Conservation (phyloP, 2,888 invertebrate species). For the Dryocosmus kuriphilus region DNA sequence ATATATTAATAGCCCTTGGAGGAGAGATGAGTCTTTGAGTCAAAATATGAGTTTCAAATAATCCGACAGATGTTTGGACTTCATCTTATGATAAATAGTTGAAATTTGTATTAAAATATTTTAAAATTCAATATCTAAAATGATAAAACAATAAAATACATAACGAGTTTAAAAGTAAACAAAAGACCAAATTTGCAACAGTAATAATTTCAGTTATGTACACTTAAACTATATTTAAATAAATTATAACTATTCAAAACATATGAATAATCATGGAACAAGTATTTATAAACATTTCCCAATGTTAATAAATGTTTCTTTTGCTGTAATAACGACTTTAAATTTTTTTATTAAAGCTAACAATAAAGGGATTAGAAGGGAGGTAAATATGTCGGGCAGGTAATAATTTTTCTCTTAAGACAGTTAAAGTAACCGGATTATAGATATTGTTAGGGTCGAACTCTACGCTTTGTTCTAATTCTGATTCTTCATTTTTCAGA, state of each 20-base stretch:
- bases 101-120: not conserved
- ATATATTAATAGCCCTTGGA: conserved; percentile 33
- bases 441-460: not conserved
- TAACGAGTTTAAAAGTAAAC: not conserved
- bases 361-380: not conserved
- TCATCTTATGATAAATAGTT: not conserved
- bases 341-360: not conserved
- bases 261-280: not conserved
- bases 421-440: conserved; percentile 32
- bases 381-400: not conserved
- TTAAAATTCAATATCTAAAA: not conserved
- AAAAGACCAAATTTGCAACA: not conserved
- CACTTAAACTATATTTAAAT: too few species aligned
- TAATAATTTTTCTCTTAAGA: conserved; percentile 1
- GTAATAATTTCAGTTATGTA: not conserved
- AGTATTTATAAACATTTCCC: not conserved
- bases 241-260: not conserved
- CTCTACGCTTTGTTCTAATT: not conserved
- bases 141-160: not conserved
- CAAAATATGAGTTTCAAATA: conserved; percentile 3
- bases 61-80: not conserved
- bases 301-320: not conserved
- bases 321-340: not conserved
- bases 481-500: not conserved
- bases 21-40: conserved; percentile 15